Base-by-base conservation (phyloP, 53 echinoderm and acorn worm genomes). In the Actinopyga echinites region DNA sequence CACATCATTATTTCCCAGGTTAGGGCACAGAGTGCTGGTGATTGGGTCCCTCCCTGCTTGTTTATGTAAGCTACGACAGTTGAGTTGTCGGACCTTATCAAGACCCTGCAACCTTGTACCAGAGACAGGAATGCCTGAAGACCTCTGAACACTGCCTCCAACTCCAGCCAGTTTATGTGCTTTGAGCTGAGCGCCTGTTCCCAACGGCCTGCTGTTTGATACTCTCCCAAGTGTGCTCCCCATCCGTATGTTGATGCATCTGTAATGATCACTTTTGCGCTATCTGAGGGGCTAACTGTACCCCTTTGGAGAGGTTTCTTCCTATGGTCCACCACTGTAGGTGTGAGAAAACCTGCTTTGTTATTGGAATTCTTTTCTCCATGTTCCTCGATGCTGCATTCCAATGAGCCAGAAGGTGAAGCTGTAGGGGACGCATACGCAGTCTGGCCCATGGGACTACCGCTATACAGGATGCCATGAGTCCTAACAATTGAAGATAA, bases 131-230 rank as follows among this genome's bases (percentile, higher is more conserved):
- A 75, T 20, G 38, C 40, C 42, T 75, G 35, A 2, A 75, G 49
- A 37, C 75, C 42, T 21, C 35, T 35, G 42, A 75, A 75, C 75
- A 75, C 75, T 75, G 75, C 75, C 42, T 75, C 37, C 25, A 75
- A 42, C 45, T 75, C 75, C 42, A 75, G 28, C 75, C 75, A 75
- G 49, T 75, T 68, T 75, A 75, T 75, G 28, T 75, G 75, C 23
- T 75, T 75, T 33, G 34, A 21, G 8, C n/a, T 21, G 26, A 30
- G 17, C 17, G 35, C 13, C 42, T 25, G 23, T 45, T 75, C 19
- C 49, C 75, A 75, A 5, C 17, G 13, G 25, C 75, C 75, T 37
- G 24, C 24, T 42, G 42, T 42, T 19, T 75, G 40, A 25, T 38
- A 44, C 12, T 21, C 20, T 11, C 73, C 73, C 37, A 71, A 10